phyloP scores from a whole-genome alignment of 2,888 invertebrate genomes.

The Trichopoda pennipes region DNA sequence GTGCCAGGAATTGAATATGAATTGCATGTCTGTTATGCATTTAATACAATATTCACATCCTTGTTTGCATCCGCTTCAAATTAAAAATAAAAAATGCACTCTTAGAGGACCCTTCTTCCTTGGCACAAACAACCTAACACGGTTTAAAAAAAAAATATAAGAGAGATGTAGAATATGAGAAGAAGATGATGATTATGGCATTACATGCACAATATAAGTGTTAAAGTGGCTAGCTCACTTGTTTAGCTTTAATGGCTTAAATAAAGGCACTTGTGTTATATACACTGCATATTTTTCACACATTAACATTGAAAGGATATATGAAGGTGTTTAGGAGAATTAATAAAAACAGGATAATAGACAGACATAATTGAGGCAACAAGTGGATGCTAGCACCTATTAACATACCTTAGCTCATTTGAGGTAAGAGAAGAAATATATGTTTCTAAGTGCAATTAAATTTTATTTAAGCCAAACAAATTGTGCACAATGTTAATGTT shows the following conservation, averaged over 20 bases:
- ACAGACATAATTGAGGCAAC: conserved; percentile 69
- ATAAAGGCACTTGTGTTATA: conserved; percentile 57
- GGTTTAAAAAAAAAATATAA: neutral
- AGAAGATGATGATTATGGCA: conserved; percentile 21
- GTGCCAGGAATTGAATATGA: neutral
- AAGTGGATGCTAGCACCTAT: conserved; percentile 69
- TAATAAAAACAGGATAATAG: conserved; percentile 54
- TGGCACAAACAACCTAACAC: neutral
- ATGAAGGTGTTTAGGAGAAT: conserved; percentile 42
- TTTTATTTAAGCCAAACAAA: no score
- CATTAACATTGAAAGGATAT: conserved; percentile 66
- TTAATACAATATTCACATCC: conserved; percentile 38
- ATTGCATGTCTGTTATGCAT: conserved; percentile 55
- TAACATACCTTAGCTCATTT: neutral
- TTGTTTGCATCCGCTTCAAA: conserved; percentile 50
- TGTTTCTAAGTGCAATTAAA: no score
- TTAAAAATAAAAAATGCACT: conserved; percentile 51
- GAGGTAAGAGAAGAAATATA: neutral
- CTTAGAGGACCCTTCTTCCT: conserved; percentile 47
- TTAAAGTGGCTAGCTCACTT: conserved; percentile 68
- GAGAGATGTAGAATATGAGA: neutral
- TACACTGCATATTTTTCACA: conserved; percentile 75
- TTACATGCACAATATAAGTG: conserved; percentile 53
- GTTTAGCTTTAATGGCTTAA: conserved; percentile 65
- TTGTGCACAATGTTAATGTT: no score